Evolutionary conservation across 2,797 vertebrate genomes (phyloP), one percentile per base, ranked within the genome.

Genomic region (Eulemur mongoz): DNA sequence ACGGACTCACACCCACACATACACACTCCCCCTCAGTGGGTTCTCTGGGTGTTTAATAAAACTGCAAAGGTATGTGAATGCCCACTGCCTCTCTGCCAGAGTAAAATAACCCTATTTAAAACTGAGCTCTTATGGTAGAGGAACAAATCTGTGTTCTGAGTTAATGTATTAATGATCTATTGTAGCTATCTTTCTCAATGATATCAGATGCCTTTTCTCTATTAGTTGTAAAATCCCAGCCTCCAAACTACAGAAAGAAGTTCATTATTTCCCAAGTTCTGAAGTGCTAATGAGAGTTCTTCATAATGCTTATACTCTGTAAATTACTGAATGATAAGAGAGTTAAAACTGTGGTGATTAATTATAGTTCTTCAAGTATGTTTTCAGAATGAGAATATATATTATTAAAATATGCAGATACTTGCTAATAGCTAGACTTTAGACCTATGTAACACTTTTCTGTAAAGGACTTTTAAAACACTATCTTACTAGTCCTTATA

Each of bases 361-460:
- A 95, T 78, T 95, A 48, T 63, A 79, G 35, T 78, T 96, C 32
- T 50, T 96, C 63, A 91, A 72, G 38, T 79, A 91, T 67, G 15
- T 75, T 96, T 95, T 94, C 63, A 91, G 43, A 91, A 91, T 92
- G n/a, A 84, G 45, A 89, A 45, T 65, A 75, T 63, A 38, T 67
- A 92, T 92, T 59, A 91, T 92, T 96, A 93, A 93, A 93, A 80
- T 84, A 52, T 93, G 57, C 83, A 91, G 79, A 95, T 61, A 61
- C n/a, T 96, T 94, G 45, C 83, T 94, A 96, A 96, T 88, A 93
- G 38, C n/a, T 79, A 96, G 48, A 63, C 18, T 91, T 95, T 93
- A 69, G 52, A 83, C 48, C 91, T 94, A 30, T 59, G 22, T 78
- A 84, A 59, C 9, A 94, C 14, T 43, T 97, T 93, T 92, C 38